Base-by-base conservation (phyloP, 2,888 invertebrate genomes). In the Ypsolopha sequella region DNA sequence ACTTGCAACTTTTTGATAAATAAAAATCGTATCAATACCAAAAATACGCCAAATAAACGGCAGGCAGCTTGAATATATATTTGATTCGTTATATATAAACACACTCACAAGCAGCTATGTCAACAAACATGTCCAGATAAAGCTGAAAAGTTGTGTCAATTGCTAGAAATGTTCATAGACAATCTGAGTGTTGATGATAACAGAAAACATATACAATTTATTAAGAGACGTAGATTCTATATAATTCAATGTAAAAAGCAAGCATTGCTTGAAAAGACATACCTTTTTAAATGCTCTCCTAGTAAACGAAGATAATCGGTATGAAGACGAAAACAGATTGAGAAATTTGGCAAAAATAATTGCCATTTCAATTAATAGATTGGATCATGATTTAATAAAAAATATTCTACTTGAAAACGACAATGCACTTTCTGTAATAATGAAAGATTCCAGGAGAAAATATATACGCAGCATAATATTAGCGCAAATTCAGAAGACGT, bases 31-130 rank as follows among this genome's bases (percentile, higher is more conserved):
- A n/a, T n/a, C n/a, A n/a, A n/a, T 4, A 64, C 69, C 13, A 73
- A 76, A 61, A 78, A 79, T 55, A 56, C 63, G n/a, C 70, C 69
- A 41, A 76, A n/a, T n/a, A n/a, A n/a, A n/a, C n/a, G n/a, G n/a
- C n/a, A n/a, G n/a, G n/a, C n/a, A n/a, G n/a, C n/a, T n/a, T n/a
- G n/a, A n/a, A n/a, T n/a, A n/a, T n/a, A n/a, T n/a, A n/a, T 80
- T 14, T 61, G 78, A 51, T 59, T 63, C 10, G 70, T 76, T 47
- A 64, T 76, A 51, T 79, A 78, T 55, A 65, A 66, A 55, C 65
- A 66, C 48, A 68, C 73, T 7, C 70, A 62, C 53, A 60, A 69
- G 36, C 55, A 74, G 6, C 55, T 79, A 34, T 65, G 68, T 48
- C 66, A 66, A 50, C 70, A 75, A 60, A 72, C 67, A 49, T 60